Conservation (phyloP, 2,797 vertebrate genomes). For the Enteromius trimaculatus region DNA sequence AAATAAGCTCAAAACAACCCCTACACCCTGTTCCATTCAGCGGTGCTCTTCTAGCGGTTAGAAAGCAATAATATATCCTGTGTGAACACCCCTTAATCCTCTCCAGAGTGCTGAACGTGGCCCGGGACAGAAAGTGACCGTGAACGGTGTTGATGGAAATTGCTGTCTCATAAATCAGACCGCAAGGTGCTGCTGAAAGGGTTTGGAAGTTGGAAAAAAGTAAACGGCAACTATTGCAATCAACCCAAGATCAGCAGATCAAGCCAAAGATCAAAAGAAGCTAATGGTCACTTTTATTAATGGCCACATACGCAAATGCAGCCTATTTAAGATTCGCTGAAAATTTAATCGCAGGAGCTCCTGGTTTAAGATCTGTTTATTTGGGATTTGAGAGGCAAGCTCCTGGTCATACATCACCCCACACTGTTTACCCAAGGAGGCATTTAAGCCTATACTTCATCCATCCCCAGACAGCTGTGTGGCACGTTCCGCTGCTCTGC, state of each 20-base stretch:
- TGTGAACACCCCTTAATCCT: not conserved
- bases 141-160: not conserved
- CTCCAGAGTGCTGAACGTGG: not conserved
- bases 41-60: not conserved
- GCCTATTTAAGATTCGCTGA: slow-evolving; percentile 34
- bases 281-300: slow-evolving; percentile 24
- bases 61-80: slow-evolving; percentile 18
- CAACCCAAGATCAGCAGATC: slow-evolving; percentile 6
- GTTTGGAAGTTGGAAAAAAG: not conserved
- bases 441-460: slow-evolving; percentile 37
- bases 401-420: slow-evolving; percentile 41
- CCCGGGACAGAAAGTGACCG: not conserved
- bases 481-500: slow-evolving; percentile 7
- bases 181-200: not conserved
- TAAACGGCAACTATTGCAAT: not conserved
- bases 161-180: slow-evolving; percentile 11
- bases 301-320: slow-evolving; percentile 32
- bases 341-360: slow-evolving; percentile 24
- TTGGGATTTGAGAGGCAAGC: slow-evolving; percentile 6
- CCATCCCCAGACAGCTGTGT: slow-evolving; percentile 24
- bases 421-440: slow-evolving; percentile 43
- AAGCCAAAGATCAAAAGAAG: not conserved
- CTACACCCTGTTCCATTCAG: not conserved
- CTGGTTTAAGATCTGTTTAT: slow-evolving; percentile 48
- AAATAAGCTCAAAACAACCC: not conserved